Evolutionary conservation across 2,113 vertebrate genomes (phyloP).

Genomic region (Neotragus pygmaeus): DNA sequence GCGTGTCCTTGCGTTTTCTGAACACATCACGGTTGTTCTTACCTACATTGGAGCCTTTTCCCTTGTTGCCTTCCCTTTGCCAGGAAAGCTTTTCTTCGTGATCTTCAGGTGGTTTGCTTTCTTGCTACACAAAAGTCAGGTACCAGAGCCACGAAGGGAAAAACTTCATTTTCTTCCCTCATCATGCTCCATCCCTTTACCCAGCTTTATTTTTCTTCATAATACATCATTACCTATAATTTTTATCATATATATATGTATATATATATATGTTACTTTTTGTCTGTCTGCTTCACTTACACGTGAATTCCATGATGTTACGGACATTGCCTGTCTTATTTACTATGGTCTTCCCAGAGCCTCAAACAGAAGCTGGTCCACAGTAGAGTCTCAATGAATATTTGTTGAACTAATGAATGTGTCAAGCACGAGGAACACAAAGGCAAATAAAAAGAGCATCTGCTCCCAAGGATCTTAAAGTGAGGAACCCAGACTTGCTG

Average conservation of each 20-base stretch:
- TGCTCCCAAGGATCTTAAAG: not conserved
- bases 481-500: not conserved
- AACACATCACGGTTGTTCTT: not conserved
- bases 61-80: not conserved
- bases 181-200: not conserved
- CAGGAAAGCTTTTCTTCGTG: not conserved
- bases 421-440: not conserved
- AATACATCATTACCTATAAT: not conserved
- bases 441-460: not conserved
- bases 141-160: not conserved
- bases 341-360: not conserved
- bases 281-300: not conserved
- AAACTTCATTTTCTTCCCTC: not conserved
- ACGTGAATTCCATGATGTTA: not conserved
- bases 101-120: not conserved
- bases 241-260: not conserved
- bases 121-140: not conserved
- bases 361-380: not conserved
- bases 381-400: not conserved
- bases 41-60: not conserved
- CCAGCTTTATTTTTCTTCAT: not conserved
- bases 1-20: not conserved
- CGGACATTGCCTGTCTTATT: not conserved
- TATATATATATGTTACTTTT: not conserved
- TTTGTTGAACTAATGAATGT: not conserved